Conservation (phyloP, 2,888 invertebrate genomes). For the Dusona sp. region DNA sequence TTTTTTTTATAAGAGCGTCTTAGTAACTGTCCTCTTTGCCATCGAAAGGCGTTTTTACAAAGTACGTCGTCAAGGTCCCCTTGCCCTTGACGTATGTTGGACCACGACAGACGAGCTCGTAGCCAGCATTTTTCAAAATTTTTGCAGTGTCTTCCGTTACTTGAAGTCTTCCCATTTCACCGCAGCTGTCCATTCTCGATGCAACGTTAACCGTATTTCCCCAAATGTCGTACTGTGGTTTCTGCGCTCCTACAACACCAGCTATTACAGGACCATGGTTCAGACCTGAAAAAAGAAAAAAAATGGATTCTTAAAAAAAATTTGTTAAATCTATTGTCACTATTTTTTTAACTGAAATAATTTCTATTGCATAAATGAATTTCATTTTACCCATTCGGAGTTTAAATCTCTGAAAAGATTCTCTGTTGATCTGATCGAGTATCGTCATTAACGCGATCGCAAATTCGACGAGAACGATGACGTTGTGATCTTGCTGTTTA, state of each 20-base stretch:
- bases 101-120: slow-evolving; percentile 95
- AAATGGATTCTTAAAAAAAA: background rate
- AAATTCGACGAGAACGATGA: slow-evolving; percentile 96
- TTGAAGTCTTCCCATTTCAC: slow-evolving; percentile 94
- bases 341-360: background rate
- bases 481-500: slow-evolving; percentile 93
- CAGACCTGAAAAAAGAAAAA: slow-evolving; percentile 87
- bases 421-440: slow-evolving; percentile 97
- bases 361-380: background rate
- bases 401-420: slow-evolving; percentile 98
- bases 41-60: slow-evolving; percentile 94
- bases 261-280: slow-evolving; percentile 97
- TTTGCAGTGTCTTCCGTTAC: slow-evolving; percentile 94
- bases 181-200: slow-evolving; percentile 98
- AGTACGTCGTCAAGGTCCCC: slow-evolving; percentile 95
- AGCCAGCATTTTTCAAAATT: slow-evolving; percentile 93
- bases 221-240: slow-evolving; percentile 99
- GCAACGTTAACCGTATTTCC: slow-evolving; percentile 99
- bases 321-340: background rate
- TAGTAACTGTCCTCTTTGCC: slow-evolving; percentile 84
- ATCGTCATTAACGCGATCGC: slow-evolving; percentile 96
- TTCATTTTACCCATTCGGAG: slow-evolving; percentile 92
- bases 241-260: slow-evolving; percentile 98
- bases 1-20: background rate
- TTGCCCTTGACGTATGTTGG: slow-evolving; percentile 98